Evolutionary conservation across 2,113 vertebrate genomes (phyloP), one percentile per base, ranked within the genome.

Genomic region (Amblyopsis rosae): DNA sequence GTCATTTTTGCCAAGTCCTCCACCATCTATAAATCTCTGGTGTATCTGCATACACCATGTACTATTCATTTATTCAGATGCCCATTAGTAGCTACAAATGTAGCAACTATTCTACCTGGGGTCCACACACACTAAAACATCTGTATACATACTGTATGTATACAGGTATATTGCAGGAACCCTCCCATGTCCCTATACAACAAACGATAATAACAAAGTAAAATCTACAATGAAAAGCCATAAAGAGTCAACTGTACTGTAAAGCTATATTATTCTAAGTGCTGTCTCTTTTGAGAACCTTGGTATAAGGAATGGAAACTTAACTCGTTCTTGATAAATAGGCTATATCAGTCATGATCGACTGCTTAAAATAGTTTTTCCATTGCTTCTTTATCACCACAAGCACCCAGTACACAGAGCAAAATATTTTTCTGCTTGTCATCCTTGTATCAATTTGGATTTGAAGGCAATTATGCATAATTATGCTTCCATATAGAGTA

Each of bases 1-100:
- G 92, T 94, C 0, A 48, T 83, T 12, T 93, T 90, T 45, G 94
- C 94, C 77, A 95, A 95, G 80, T 93, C 94, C 61, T 95, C 94
- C 0, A 94, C 94, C 0, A 86, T 94, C 83, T 94, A 95, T 91
- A 95, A 95, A 83, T 94, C 94, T 0, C 33, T 94, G 73, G 87
- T 94, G 61, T 93, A 92, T 77, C 91, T 95, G 83, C 81, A 26
- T 26, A 26, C 26, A 26, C 26, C 26, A 26, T 26, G 26, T 26
- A 26, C 26, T 26, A 26, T 26, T 26, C 1, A 26, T 26, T 26
- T 26, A 26, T 26, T 26, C 26, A 2, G 26, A 26, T 26, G 26
- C 26, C 26, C 26, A 26, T 26, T 26, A 26, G 26, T 26, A 26
- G 26, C 26, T 26, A 26, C 26, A 26, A 26, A 26, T 1, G 26